Base-by-base conservation (phyloP, 2,888 invertebrate species). In the Galerucella calmariensis region DNA sequence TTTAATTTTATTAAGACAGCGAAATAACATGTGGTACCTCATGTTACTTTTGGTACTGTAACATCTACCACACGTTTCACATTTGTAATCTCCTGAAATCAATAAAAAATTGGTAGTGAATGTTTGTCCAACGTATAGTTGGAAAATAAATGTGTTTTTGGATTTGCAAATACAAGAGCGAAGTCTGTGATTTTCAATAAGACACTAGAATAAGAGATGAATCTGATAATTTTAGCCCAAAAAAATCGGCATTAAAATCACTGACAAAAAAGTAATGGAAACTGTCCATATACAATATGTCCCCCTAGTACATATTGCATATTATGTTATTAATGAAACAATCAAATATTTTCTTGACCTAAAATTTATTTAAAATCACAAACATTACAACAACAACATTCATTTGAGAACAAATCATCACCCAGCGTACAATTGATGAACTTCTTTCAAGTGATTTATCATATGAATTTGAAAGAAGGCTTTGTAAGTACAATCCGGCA, bases 1-100 rank as follows among this genome's bases (percentile, higher is more conserved):
- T 70, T 76, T 78, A 59, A 73, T 65, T 63, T 74, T 67, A 14
- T 76, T 70, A 35, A 35, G 74, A 72, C 81, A 81, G 65, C 75
- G 72, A 24, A 61, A 75, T 27, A 68, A 41, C 48, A 51, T 63
- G 69, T 75, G 75, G 59, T 72, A 75, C 51, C 41, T 72, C 62
- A 75, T 63, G 58, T 71, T 72, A 41, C 61, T 59, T 24, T 67
- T 72, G 27, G 65, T 65, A 66, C 69, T 75, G 68, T 75, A 75
- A 10, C 8, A 14, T 69, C 48, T 75, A n/a, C 68, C 71, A 27
- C 75, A 75, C n/a, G 62, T 58, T 48, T 48, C 56, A 48, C 75
- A 75, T 27, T 16, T 46, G 9, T 12, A 16, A 82, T 51, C 41
- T 51, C 74, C 75, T 75, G n/a, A 67, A 75, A 75, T 73, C 75